Evolutionary conservation across 2,113 vertebrate genomes (phyloP), one percentile per base, ranked within the genome.

Genomic region (Thryonomys swinderianus): DNA sequence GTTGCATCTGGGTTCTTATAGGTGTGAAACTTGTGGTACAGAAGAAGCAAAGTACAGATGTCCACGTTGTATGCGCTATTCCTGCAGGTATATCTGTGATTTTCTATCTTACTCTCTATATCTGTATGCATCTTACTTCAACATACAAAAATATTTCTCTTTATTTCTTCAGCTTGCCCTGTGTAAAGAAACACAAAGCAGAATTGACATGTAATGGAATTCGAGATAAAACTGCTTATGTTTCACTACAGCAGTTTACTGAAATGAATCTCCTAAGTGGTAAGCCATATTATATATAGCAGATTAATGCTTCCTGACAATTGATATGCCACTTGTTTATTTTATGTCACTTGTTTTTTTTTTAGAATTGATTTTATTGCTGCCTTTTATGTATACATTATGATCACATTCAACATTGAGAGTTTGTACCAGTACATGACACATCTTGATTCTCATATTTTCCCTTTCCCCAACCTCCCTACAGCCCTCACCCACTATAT

Each of bases 181-280:
- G 99, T 96, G 99, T 99, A 57, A 99, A 99, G 97, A 99, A 98
- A 83, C 99, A 99, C 96, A 99, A 99, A 95, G 97, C 98, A 14
- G 98, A 97, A 2, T 97, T 98, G 3, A 98, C 97, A 45, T 99
- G 99, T 97, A 99, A 97, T 0, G 99, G 99, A 55, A 94, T 99
- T 57, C 98, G 99, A 95, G 98, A 99, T 97, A 99, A 99, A 98
- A 99, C 99, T 0, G 98, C 99, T 0, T 99, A 99, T 96, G 96
- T 99, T 51, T 96, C 98, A 27, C 85, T 99, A 61, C 98, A 99
- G 16, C 97, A 99, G 3, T 99, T 99, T 97, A 98, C 98, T 80
- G 99, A 99, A 90, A 98, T 99, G 97, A 95, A 99, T 64, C 99
- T 99, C 92, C 98, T 99, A 73, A 99, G 96, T 37, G 99, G 99